Percentiles rank a stretch among this genome's conserved stretches.
Conservation (phyloP, 1,140 invertebrate species). For the Drosophila cardini region DNA sequence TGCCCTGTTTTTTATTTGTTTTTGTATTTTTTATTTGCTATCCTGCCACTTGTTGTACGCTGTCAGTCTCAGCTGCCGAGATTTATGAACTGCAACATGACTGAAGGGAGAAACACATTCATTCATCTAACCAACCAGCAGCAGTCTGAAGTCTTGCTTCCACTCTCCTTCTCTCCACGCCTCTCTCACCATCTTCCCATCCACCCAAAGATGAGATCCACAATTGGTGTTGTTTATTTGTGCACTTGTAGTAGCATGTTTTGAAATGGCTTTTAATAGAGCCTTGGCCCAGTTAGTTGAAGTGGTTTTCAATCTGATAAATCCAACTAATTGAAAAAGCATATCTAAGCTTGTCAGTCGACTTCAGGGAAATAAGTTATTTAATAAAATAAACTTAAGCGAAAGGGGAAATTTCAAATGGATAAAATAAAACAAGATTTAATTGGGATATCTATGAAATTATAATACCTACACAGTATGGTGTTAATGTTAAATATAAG, state of each 20-base stretch:
- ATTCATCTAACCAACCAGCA: slow-evolving; percentile 42
- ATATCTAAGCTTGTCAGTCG: too few species aligned
- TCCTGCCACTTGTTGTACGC: slow-evolving; percentile 71
- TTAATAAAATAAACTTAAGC: background rate
- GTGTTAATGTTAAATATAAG: too few species aligned
- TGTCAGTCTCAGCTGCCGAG: slow-evolving; percentile 76
- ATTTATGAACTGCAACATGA: slow-evolving; percentile 79
- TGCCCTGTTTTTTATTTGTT: slow-evolving; percentile 1
- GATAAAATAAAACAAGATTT: background rate
- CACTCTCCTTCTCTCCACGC: background rate
- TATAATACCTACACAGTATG: too few species aligned
- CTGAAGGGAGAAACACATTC: slow-evolving; percentile 55
- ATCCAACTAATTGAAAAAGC: too few species aligned
- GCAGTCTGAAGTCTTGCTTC: background rate
- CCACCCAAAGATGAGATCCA: background rate
- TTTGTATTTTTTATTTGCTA: slow-evolving; percentile 37
- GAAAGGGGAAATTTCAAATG: background rate
- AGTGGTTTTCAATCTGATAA: slow-evolving; percentile 13
- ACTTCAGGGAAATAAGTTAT: background rate
- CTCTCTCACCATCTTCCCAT: too few species aligned
- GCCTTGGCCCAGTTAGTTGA: slow-evolving; percentile 50
- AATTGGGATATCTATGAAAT: too few species aligned
- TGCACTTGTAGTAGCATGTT: background rate
- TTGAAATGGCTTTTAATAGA: slow-evolving; percentile 36
- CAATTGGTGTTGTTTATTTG: slow-evolving; percentile 41